A percentile compares a stretch with the other conserved stretches of the same genome.
Evolutionary conservation across 92 coral and sea anemone genomes (phyloP).

Genomic region (Desmophyllum pertusum): DNA sequence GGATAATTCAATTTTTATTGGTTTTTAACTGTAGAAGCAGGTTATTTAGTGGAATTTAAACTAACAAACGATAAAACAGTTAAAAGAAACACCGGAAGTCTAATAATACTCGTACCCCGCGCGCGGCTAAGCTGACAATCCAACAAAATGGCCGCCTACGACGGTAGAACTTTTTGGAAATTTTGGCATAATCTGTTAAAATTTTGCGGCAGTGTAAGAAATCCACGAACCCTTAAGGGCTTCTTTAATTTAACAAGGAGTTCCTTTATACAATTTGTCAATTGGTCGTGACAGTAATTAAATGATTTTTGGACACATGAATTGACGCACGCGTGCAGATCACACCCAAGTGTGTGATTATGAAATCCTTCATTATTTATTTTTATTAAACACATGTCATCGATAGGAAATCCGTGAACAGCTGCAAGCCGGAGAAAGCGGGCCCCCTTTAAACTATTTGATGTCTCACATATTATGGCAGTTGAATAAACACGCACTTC

Average conservation of each 20-base stretch:
- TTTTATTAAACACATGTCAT: background rate
- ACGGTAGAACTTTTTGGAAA: background rate
- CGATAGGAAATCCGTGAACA: background rate
- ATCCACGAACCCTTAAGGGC: background rate
- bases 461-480: background rate
- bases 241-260: background rate
- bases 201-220: background rate
- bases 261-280: background rate
- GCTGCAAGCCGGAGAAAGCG: background rate
- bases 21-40: background rate
- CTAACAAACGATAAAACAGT: conserved; percentile 6
- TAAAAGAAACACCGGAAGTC: background rate
- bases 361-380: background rate
- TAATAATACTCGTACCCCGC: background rate
- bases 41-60: background rate
- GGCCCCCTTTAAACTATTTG: background rate
- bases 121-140: too few relatives aligned
- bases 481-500: background rate
- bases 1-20: background rate
- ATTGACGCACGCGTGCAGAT: background rate
- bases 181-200: background rate
- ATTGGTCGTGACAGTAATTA: background rate
- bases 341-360: background rate
- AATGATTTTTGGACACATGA: background rate
- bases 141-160: too few relatives aligned